A percentile compares a stretch with the other conserved stretches of the same genome.
phyloP scores from a whole-genome alignment of 2,113 vertebrate genomes.

The Dicaeum eximium region DNA sequence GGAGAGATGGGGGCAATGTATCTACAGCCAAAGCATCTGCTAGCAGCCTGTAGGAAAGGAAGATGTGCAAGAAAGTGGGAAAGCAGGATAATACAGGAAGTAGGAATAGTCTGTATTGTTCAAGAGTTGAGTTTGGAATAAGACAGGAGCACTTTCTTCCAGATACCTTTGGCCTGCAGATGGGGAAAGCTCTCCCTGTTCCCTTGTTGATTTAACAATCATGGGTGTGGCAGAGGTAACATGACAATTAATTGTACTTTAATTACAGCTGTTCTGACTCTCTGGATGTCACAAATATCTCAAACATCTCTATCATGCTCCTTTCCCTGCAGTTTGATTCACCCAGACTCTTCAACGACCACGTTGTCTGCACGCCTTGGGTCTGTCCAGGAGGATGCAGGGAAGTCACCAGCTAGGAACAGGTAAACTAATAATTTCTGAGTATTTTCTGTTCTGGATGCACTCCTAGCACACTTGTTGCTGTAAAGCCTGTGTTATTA shows the following conservation, averaged over 20 bases:
- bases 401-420: slow-evolving; percentile 92
- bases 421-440: slow-evolving; percentile 70
- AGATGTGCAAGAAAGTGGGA: not conserved
- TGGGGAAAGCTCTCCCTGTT: not conserved
- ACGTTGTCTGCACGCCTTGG: slow-evolving; percentile 81
- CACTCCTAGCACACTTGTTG: not conserved
- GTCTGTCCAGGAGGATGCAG: slow-evolving; percentile 88
- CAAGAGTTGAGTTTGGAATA: not conserved
- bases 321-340: slow-evolving; percentile 83
- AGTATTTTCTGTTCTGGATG: not conserved
- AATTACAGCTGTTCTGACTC: not conserved
- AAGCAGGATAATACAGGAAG: not conserved
- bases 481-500: not conserved
- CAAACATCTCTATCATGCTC: not conserved
- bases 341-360: slow-evolving; percentile 85
- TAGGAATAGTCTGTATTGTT: not conserved
- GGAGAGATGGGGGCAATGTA: too few species aligned
- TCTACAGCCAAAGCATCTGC: not conserved
- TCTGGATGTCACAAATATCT: not conserved
- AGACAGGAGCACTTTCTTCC: not conserved
- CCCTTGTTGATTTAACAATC: not conserved
- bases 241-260: not conserved
- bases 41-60: not conserved
- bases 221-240: not conserved
- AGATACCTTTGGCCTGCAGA: not conserved